phyloP scores from a whole-genome alignment of 2,888 invertebrate genomes.

The Aphidoletes aphidimyza region DNA sequence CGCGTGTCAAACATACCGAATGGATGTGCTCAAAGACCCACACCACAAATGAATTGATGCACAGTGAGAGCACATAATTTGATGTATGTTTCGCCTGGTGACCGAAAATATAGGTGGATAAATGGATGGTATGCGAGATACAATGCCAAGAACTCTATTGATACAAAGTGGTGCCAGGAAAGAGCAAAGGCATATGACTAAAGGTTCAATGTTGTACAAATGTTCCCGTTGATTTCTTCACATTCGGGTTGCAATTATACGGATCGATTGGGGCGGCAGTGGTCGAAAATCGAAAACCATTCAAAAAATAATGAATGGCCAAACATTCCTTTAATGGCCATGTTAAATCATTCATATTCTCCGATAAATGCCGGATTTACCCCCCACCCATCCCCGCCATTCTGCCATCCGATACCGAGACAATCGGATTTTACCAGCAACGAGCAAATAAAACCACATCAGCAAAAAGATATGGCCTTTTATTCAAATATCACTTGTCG shows the following conservation, averaged over 20 bases:
- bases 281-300: too few relatives aligned
- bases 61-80: background rate
- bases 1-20: slow-evolving; percentile 32
- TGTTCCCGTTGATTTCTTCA: slow-evolving; percentile 13
- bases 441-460: too few relatives aligned
- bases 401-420: too few relatives aligned
- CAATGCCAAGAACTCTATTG: background rate
- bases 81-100: slow-evolving; percentile 26
- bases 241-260: slow-evolving; percentile 30
- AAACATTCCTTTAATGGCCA: too few relatives aligned
- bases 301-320: too few relatives aligned
- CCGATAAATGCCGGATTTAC: too few relatives aligned
- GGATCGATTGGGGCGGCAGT: background rate
- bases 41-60: slow-evolving; percentile 40
- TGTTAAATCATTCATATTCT: too few relatives aligned
- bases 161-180: slow-evolving; percentile 7
- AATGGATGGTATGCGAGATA: slow-evolving; percentile 32
- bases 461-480: too few relatives aligned
- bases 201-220: background rate
- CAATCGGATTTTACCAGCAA: too few relatives aligned
- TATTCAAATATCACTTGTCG: slow-evolving; percentile 26
- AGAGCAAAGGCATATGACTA: background rate
- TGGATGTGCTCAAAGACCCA: too few relatives aligned
- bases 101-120: slow-evolving; percentile 25
- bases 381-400: too few relatives aligned